Conservation (phyloP, 1,140 invertebrate genomes). For the Caerostris extrusa region DNA sequence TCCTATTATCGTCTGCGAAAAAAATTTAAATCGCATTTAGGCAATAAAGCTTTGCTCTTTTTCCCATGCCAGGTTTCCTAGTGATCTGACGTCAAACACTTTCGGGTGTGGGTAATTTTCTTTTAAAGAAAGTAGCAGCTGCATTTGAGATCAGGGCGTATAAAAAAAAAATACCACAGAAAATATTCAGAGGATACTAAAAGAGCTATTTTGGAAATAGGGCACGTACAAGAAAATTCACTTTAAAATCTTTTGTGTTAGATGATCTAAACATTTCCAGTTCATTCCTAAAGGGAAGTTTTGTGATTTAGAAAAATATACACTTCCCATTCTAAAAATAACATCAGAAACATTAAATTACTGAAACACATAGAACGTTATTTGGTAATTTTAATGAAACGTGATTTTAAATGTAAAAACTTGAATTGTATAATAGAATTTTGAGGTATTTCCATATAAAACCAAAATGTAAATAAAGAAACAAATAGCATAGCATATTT, state of each 20-base stretch:
- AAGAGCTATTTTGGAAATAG: neutral
- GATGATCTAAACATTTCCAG: neutral
- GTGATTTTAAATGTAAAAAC: too few relatives aligned
- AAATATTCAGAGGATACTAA: constrained; percentile 1
- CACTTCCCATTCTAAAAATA: neutral
- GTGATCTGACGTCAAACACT: neutral
- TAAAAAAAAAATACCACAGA: neutral
- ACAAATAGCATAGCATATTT: too few relatives aligned
- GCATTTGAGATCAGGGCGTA: neutral
- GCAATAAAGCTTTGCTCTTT: neutral
- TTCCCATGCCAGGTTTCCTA: neutral
- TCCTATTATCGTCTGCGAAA: neutral
- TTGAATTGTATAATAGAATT: too few relatives aligned
- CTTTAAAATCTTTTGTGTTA: constrained; percentile 27
- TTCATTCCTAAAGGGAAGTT: neutral
- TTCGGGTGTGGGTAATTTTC: constrained; percentile 2
- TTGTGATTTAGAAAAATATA: neutral
- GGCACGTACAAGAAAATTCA: constrained; percentile 23
- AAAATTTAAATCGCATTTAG: neutral
- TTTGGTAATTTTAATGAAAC: too few relatives aligned
- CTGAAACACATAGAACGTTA: too few relatives aligned
- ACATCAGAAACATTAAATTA: neutral
- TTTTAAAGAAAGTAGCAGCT: neutral
- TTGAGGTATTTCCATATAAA: too few relatives aligned
- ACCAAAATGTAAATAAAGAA: too few relatives aligned